A percentile compares a stretch with the other conserved stretches of the same genome.
Evolutionary conservation across 2,113 vertebrate species (phyloP).

Genomic region (Scomber japonicus): DNA sequence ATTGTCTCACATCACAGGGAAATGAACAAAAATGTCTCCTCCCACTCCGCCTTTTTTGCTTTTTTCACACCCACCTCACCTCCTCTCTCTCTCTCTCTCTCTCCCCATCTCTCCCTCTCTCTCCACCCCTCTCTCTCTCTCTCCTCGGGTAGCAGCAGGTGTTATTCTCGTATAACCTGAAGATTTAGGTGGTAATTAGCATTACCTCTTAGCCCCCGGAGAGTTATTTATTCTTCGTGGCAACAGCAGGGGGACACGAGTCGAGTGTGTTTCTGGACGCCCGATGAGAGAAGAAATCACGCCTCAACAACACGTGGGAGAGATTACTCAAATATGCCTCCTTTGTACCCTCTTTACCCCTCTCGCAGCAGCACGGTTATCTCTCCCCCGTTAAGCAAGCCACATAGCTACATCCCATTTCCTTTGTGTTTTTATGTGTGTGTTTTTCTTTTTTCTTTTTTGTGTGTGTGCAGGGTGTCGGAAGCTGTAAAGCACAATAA

Average conservation of each 20-base stretch:
- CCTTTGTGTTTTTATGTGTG: neutral
- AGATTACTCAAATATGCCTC: slow-evolving; percentile 80
- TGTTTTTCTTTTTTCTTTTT: too few relatives aligned
- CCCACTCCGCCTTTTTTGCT: slow-evolving; percentile 68
- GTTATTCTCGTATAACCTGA: slow-evolving; percentile 78
- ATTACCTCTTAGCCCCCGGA: slow-evolving; percentile 57
- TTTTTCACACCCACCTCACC: neutral
- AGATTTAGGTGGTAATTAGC: slow-evolving; percentile 78
- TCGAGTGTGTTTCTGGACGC: slow-evolving; percentile 61
- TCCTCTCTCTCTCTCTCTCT: too few relatives aligned
- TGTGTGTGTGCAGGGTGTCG: slow-evolving; percentile 5
- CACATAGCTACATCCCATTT: slow-evolving; percentile 11
- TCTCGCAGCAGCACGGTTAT: slow-evolving; percentile 41
- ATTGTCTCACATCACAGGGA: slow-evolving; percentile 78
- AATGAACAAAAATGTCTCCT: slow-evolving; percentile 69
- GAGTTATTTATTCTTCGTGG: slow-evolving; percentile 58
- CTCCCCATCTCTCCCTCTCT: neutral
- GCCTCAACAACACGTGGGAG: slow-evolving; percentile 84
- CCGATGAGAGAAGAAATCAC: slow-evolving; percentile 76
- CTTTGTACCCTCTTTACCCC: slow-evolving; percentile 51
- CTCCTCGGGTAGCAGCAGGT: slow-evolving; percentile 84
- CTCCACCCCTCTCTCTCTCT: neutral
- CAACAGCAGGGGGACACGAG: slow-evolving; percentile 57
- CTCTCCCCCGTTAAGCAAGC: slow-evolving; percentile 22
- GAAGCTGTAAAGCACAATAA: neutral